Evolutionary conservation across 2,888 invertebrate genomes (phyloP).

Genomic region (Notodonta dromedarius): DNA sequence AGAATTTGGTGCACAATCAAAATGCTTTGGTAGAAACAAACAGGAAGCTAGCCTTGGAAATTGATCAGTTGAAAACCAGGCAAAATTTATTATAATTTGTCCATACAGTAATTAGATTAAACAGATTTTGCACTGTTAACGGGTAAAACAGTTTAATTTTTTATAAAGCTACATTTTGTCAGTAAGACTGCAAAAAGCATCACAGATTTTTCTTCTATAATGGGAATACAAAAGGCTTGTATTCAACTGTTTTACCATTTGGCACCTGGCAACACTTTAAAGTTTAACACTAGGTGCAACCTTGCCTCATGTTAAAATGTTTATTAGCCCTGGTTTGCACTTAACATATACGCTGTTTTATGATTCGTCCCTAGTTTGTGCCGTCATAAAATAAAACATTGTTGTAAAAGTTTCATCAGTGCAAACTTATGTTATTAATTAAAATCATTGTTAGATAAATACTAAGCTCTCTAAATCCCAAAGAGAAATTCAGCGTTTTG

Average conservation of each 20-base stretch:
- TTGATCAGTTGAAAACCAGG: slow-evolving; percentile 71
- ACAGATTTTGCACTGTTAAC: neutral
- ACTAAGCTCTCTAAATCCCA: slow-evolving; percentile 11
- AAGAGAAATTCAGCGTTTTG: slow-evolving; percentile 5
- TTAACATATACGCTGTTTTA: too few species aligned
- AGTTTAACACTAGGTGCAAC: neutral
- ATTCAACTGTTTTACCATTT: neutral
- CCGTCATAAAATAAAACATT: too few species aligned
- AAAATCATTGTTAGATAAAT: neutral
- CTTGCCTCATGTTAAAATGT: neutral
- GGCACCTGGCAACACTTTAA: neutral
- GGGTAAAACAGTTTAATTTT: neutral
- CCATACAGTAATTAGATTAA: neutral
- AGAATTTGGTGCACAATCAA: slow-evolving; percentile 65
- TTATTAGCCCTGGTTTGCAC: neutral
- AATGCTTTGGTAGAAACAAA: slow-evolving; percentile 77
- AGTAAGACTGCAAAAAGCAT: neutral
- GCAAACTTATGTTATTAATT: too few species aligned
- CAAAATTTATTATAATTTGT: slow-evolving; percentile 41
- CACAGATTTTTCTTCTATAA: neutral
- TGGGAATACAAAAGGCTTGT: neutral
- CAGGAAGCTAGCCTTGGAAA: slow-evolving; percentile 73
- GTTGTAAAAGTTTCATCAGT: too few species aligned
- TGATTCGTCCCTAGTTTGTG: too few species aligned
- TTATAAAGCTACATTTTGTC: neutral